Conservation (phyloP, 1,140 invertebrate genomes). For the Drosophila nannoptera region DNA sequence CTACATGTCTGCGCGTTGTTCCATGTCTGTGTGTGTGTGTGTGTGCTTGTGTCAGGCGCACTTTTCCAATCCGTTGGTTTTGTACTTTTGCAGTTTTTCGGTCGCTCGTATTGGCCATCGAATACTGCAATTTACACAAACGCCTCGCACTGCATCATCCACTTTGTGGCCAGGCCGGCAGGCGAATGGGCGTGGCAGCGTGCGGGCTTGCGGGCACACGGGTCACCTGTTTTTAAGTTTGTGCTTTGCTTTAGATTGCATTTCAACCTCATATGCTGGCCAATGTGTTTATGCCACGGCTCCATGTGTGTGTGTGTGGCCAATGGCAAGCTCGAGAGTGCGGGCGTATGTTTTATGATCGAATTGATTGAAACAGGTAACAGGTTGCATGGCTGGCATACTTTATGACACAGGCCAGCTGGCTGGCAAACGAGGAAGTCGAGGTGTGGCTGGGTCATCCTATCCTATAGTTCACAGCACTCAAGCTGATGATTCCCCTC, state of each 20-base stretch:
- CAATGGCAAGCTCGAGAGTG: neutral
- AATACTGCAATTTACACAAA: conserved; percentile 89
- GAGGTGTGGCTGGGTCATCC: too few relatives aligned
- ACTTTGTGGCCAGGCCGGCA: conserved; percentile 83
- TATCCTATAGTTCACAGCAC: too few relatives aligned
- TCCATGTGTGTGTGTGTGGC: neutral
- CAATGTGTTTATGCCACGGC: conserved; percentile 84
- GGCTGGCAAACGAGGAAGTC: neutral
- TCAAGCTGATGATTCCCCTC: too few relatives aligned
- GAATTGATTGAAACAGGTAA: conserved; percentile 1
- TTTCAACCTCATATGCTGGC: conserved; percentile 85
- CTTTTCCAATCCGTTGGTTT: conserved; percentile 85
- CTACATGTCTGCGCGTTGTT: neutral
- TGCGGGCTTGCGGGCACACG: conserved; percentile 80
- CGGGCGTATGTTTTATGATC: conserved; percentile 4
- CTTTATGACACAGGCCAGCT: conserved; percentile 2
- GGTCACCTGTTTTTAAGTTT: conserved; percentile 33
- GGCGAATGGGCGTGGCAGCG: neutral
- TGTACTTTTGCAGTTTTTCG: conserved; percentile 86
- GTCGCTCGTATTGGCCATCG: conserved; percentile 88
- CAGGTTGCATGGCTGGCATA: neutral
- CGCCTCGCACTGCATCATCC: conserved; percentile 87
- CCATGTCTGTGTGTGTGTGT: conserved; percentile 2
- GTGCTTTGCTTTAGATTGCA: conserved; percentile 80
- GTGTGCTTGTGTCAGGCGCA: conserved; percentile 29